Evolutionary conservation across 2,113 vertebrate species (phyloP), one percentile per base, ranked within the genome.

Genomic region (Piprites chloris): DNA sequence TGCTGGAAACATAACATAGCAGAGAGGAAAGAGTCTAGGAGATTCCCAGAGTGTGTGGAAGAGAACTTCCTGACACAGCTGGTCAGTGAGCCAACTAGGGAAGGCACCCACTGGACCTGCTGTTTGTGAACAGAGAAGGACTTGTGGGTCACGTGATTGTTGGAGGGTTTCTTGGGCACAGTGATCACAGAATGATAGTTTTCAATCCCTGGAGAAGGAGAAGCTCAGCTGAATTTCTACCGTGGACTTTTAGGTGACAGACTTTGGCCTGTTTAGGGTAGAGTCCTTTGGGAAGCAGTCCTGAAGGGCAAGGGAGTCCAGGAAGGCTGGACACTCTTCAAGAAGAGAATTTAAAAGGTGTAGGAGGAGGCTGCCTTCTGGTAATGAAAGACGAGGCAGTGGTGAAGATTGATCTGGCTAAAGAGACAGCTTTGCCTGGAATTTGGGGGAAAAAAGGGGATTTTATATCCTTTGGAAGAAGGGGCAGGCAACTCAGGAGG

Each of bases 191-290:
- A 71, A 56, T 12, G 14, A 33, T 21, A 56, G 35, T 11, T 77
- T 56, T 56, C 0, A 0, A 10, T 24, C 37, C 28, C 44, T 37
- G 16, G 6, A 50, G 53, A 68, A 52, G 30, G 12, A 46, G 32
- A 9, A 26, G 12, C 20, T 33, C 26, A 72, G 44, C 19, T 59
- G n/a, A 53, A 41, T 39, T 41, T 19, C 42, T 49, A 4, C 7
- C 21, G 20, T 71, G 44, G 65, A 53, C 5, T 59, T 72, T 11
- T 2, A 2, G 12, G 11, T 28, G 6, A 13, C 5, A 59, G 58
- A 41, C 39, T 71, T 39, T 35, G 44, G n/a, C 33, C 17, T 71
- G 2, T 49, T 80, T 20, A 74, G 41, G 18, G 61, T 24, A 73
- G 44, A 72, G 14, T 33, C 15, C 24, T 12, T 76, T 52, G 24